Evolutionary conservation across 2,888 invertebrate species (phyloP), one percentile per base, ranked within the genome.

Genomic region (Calephelis perditalis): DNA sequence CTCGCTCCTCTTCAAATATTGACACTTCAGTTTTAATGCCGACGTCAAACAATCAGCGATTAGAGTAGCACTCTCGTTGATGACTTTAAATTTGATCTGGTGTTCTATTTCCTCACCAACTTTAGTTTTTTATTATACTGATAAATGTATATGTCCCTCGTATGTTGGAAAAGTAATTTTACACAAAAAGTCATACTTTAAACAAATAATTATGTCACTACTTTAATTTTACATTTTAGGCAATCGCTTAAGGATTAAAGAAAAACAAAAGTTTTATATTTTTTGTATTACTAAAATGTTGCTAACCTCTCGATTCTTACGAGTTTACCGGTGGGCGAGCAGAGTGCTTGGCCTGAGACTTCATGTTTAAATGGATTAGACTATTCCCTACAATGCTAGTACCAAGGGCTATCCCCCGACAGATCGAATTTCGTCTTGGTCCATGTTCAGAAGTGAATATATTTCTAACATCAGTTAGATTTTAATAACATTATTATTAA

Each of bases 21-120:
- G 89, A 88, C 87, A 85, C 81, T 86, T 82, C 81, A 80, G 87
- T 88, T 89, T 88, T 89, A 88, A 89, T 89, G 88, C 89, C 84
- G 79, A 86, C 88, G 84, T 86, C 86, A 89, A 89, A 89, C 88
- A 89, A 86, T 83, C 81, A 84, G 73, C 85, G 84, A 86, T 87
- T 86, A 86, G 70, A 60, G 54, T n/a, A 3, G 60, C 62, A 72
- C 60, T 82, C 76, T 5, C 66, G 65, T 63, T 78, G 15, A 52
- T 61, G 70, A 52, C 45, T 36, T 47, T 11, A 40, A 45, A 46
- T 59, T n/a, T 43, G 52, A 35, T 57, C 10, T 54, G 43, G 37
- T 57, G 9, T 15, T 59, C 55, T 62, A 40, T 26, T 36, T 44
- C 37, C 37, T 40, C 1, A 15, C 15, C 1, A 15, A 15, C 15